Conservation (phyloP, 2,888 invertebrate species). For the Drymonia ruficornis region DNA sequence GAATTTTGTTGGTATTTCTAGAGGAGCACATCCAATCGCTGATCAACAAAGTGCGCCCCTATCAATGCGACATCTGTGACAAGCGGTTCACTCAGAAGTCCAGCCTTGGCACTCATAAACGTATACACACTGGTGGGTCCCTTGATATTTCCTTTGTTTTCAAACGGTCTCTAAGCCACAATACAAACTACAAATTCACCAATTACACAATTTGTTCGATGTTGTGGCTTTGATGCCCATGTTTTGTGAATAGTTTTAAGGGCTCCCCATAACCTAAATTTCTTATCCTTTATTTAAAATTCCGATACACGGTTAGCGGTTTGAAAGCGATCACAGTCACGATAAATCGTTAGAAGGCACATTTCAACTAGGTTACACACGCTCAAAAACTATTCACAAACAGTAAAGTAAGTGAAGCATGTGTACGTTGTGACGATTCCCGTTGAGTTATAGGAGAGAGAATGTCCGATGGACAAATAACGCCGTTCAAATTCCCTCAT, state of each 20-base stretch:
- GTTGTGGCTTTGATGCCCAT: constrained; percentile 79
- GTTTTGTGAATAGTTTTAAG: constrained; percentile 85
- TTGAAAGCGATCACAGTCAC: constrained; percentile 44
- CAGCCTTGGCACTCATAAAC: constrained; percentile 92
- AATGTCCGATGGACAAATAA: constrained; percentile 84
- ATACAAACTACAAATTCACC: constrained; percentile 38
- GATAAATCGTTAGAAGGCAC: constrained; percentile 14
- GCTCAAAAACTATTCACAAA: constrained; percentile 86
- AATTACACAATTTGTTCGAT: constrained; percentile 41
- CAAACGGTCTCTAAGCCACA: constrained; percentile 79
- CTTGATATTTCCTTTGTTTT: constrained; percentile 77
- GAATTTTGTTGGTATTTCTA: constrained; percentile 84
- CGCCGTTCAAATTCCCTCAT: constrained; percentile 71
- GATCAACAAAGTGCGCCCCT: constrained; percentile 86
- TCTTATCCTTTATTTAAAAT: constrained; percentile 22
- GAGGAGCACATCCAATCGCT: constrained; percentile 86
- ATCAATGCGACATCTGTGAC: constrained; percentile 90
- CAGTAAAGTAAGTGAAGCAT: constrained; percentile 77
- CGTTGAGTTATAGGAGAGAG: constrained; percentile 74
- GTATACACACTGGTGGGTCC: constrained; percentile 90
- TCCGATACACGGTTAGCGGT: constrained; percentile 56
- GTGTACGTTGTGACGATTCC: constrained; percentile 81
- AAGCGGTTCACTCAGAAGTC: constrained; percentile 94
- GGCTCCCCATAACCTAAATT: constrained; percentile 67
- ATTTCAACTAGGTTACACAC: constrained; percentile 68